Conservation (phyloP, 1,140 invertebrate species). For the Dolichoris vasculosae region DNA sequence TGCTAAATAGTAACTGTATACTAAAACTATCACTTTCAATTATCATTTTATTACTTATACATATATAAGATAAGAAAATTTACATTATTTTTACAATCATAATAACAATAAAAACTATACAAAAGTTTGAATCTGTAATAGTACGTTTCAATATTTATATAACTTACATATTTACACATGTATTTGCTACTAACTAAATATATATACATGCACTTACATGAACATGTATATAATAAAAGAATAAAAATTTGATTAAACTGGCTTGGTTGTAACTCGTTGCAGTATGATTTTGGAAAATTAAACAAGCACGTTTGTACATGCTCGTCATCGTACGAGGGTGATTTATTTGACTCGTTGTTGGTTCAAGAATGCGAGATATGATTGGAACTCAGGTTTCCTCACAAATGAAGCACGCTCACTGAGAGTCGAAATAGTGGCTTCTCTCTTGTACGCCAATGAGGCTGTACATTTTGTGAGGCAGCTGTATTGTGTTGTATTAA, state of each 20-base stretch:
- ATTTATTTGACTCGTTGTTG: constrained; percentile 43
- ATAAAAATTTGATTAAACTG: not conserved
- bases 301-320: not conserved
- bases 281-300: constrained; percentile 33
- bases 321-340: not conserved
- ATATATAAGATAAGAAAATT: too few species aligned
- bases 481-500: not conserved
- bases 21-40: too few species aligned
- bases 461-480: not conserved
- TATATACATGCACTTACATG: not conserved
- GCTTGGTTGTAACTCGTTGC: not conserved
- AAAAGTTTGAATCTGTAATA: too few species aligned
- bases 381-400: constrained; percentile 54
- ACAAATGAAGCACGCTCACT: constrained; percentile 57
- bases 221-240: not conserved
- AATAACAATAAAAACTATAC: too few species aligned
- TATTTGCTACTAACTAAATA: not conserved
- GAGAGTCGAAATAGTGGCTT: constrained; percentile 23
- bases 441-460: not conserved
- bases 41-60: too few species aligned
- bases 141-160: too few species aligned
- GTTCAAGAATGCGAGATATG: constrained; percentile 56
- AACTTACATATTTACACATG: not conserved
- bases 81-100: too few species aligned
- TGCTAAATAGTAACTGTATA: too few species aligned